A percentile compares a stretch with the other conserved stretches of the same genome.
Evolutionary conservation across 2,888 invertebrate species (phyloP).

Genomic region (Leptogaster cylindrica): DNA sequence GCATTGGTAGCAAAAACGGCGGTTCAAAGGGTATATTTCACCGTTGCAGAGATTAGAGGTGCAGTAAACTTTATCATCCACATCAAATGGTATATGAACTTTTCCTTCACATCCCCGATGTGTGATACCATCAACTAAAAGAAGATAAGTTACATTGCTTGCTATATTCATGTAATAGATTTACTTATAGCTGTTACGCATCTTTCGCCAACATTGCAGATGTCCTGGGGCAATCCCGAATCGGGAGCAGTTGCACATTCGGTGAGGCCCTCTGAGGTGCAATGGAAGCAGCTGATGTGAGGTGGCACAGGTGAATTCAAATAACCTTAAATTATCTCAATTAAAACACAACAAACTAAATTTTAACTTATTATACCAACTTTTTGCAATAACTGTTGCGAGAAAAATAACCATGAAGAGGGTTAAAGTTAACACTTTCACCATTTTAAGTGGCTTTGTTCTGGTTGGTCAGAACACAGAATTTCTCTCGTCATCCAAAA

Average conservation of each 20-base stretch:
- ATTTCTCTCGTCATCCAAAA: too few relatives aligned
- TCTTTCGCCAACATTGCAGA: neutral
- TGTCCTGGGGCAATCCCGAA: neutral
- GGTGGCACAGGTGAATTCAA: neutral
- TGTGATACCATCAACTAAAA: constrained; percentile 15
- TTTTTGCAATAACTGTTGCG: neutral
- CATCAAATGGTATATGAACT: constrained; percentile 1
- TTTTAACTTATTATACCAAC: neutral
- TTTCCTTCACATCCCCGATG: neutral
- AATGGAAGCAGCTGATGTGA: neutral
- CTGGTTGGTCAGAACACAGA: neutral
- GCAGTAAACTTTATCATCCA: neutral
- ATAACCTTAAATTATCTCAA: neutral
- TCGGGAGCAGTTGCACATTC: neutral
- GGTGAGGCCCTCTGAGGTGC: neutral
- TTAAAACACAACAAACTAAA: neutral
- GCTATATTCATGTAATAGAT: too few relatives aligned
- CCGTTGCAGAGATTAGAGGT: constrained; percentile 12
- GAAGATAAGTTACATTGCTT: too few relatives aligned
- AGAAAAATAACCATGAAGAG: neutral
- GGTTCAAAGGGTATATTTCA: constrained; percentile 25
- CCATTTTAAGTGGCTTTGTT: neutral
- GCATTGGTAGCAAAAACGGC: constrained; percentile 39
- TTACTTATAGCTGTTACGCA: constrained; percentile 1
- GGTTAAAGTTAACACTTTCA: neutral